A percentile compares a stretch with the other conserved stretches of the same genome.
phyloP scores from a whole-genome alignment of 2,797 vertebrate species.

The Sebastes vulpes region DNA sequence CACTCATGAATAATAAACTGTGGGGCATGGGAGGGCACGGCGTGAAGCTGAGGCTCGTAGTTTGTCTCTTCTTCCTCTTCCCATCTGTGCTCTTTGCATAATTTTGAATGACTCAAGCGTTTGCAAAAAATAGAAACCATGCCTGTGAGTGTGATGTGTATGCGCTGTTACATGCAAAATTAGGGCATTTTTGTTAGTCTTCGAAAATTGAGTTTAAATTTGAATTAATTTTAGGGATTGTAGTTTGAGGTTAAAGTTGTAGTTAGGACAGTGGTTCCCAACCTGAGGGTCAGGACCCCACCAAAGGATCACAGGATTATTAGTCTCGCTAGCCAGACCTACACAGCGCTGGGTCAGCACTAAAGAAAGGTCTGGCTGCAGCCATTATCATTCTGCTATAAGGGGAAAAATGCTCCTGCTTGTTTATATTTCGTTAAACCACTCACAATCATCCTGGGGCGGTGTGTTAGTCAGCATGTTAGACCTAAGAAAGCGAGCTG shows the following conservation, averaged over 20 bases:
- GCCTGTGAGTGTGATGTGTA: neutral
- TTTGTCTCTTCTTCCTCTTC: constrained; percentile 15
- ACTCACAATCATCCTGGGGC: neutral
- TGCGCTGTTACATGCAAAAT: neutral
- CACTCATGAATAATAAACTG: constrained; percentile 47
- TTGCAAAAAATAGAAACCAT: neutral
- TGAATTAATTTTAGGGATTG: neutral
- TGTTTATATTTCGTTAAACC: neutral
- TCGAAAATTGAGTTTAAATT: neutral
- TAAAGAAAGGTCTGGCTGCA: neutral
- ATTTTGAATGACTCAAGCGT: neutral
- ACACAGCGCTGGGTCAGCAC: too few species aligned
- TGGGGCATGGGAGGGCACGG: constrained; percentile 14
- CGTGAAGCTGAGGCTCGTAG: neutral
- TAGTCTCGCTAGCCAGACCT: too few species aligned
- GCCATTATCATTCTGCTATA: neutral
- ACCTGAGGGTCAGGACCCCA: too few species aligned
- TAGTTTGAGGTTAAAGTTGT: neutral
- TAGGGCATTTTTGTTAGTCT: neutral
- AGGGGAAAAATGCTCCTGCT: neutral
- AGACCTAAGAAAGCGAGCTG: neutral
- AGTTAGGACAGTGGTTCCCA: neutral
- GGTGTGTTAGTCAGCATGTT: too few species aligned
- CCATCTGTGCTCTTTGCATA: neutral
- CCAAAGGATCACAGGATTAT: too few species aligned